Evolutionary conservation across 2,113 vertebrate genomes (phyloP).

Genomic region (Nymphicus hollandicus): DNA sequence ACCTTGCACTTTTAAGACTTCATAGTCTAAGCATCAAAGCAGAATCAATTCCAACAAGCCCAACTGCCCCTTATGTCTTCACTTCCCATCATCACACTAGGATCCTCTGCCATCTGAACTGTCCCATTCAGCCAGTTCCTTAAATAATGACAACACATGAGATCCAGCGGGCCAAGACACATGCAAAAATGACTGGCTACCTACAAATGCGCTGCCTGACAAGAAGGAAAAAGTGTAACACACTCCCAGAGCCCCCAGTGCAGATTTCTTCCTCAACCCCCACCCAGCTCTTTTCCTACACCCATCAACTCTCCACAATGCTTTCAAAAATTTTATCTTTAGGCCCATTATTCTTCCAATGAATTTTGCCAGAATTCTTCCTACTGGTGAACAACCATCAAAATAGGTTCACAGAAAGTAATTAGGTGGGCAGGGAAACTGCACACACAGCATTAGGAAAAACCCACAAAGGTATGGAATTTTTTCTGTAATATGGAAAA

Average conservation of each 20-base stretch:
- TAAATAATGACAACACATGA: not conserved
- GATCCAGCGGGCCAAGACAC: not conserved
- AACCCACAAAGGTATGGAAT: not conserved
- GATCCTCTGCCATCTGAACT: not conserved
- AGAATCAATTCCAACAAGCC: not conserved
- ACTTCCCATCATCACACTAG: not conserved
- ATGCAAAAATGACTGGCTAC: not conserved
- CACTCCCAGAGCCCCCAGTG: not conserved
- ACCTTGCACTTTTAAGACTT: not conserved
- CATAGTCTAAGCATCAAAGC: not conserved
- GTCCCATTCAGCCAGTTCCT: not conserved
- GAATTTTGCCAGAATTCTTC: not conserved
- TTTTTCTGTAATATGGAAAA: not conserved
- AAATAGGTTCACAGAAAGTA: not conserved
- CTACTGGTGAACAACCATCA: not conserved
- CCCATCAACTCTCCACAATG: not conserved
- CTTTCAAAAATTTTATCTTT: not conserved
- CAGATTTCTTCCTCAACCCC: not conserved
- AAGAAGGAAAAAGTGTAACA: not conserved
- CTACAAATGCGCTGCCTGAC: not conserved
- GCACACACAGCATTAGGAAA: not conserved
- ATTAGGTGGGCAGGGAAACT: not conserved
- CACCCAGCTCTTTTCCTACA: not conserved
- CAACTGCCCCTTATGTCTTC: not conserved
- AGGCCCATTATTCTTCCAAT: not conserved